phyloP scores from a whole-genome alignment of 2,113 vertebrate species.

The Blennius ocellaris region DNA sequence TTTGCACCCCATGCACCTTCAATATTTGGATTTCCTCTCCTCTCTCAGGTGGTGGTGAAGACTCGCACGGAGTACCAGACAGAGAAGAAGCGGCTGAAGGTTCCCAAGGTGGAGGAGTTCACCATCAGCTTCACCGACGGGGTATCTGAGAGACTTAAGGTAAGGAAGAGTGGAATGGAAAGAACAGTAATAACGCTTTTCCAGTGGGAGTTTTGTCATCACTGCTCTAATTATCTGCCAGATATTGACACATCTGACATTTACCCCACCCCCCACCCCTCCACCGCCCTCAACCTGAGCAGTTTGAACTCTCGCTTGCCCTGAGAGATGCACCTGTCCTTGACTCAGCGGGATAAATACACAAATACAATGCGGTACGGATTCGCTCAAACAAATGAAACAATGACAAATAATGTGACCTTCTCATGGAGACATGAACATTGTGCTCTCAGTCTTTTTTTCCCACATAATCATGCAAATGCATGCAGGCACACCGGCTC shows the following conservation, averaged over 20 bases:
- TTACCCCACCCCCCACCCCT: neutral
- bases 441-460: too few relatives aligned
- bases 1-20: neutral
- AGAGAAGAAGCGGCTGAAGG: constrained; percentile 97
- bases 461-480: too few relatives aligned
- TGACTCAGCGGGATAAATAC: too few relatives aligned
- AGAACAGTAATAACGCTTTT: neutral
- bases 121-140: constrained; percentile 96
- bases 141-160: constrained; percentile 91
- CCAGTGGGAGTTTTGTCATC: neutral
- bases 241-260: constrained; percentile 36
- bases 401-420: too few relatives aligned
- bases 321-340: neutral
- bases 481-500: too few relatives aligned
- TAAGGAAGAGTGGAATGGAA: constrained; percentile 64
- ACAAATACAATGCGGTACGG: too few relatives aligned
- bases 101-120: constrained; percentile 98
- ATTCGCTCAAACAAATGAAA: too few relatives aligned
- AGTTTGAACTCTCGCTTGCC: neutral
- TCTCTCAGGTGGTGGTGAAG: constrained; percentile 95
- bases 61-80: constrained; percentile 97
- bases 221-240: constrained; percentile 23
- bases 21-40: neutral
- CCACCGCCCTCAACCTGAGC: neutral
- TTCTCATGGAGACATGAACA: too few relatives aligned